These are phyloP conservation scores for Acrobasis consociella DNA, from an alignment of 2,888 invertebrate species.

Conservation along the genomic window DNA sequence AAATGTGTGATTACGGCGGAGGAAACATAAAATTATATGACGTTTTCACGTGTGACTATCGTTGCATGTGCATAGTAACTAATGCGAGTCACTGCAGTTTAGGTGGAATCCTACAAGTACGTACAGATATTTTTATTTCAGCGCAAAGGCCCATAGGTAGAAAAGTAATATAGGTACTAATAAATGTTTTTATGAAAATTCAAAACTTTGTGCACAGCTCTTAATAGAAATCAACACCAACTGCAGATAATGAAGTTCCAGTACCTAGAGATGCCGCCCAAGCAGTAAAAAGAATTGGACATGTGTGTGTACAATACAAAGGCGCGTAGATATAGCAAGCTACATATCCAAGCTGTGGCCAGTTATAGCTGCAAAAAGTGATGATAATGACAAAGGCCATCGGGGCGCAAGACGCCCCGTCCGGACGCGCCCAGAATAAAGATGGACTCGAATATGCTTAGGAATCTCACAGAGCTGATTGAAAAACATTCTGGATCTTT, in stretches of 20 bases:
- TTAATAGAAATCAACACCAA: too few species aligned
- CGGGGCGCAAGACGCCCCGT: conserved; percentile 68
- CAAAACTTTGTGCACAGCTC: too few species aligned
- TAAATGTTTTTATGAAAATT: too few species aligned
- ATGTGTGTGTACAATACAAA: conserved; percentile 45
- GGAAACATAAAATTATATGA: conserved; percentile 77
- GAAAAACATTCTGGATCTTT: not conserved
- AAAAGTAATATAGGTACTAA: too few species aligned
- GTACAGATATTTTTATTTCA: too few species aligned
- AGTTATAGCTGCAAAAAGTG: conserved; percentile 77
- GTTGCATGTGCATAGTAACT: not conserved
- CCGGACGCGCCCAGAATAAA: conserved; percentile 70
- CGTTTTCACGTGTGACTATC: conserved; percentile 64
- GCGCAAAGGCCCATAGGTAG: too few species aligned
- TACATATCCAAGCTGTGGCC: conserved; percentile 58
- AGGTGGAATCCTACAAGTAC: too few species aligned
- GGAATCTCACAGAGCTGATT: conserved; percentile 44
- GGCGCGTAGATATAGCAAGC: conserved; percentile 44
- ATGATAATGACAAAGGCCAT: conserved; percentile 78
- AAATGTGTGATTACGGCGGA: conserved; percentile 58
- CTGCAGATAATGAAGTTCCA: too few species aligned
- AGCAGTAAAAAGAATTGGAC: conserved; percentile 36
- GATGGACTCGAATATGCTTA: conserved; percentile 47
- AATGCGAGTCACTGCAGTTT: too few species aligned
- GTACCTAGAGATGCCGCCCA: conserved; percentile 19